Evolutionary conservation across 2,113 vertebrate genomes (phyloP).

Genomic region (Rhabdomys dilectus): DNA sequence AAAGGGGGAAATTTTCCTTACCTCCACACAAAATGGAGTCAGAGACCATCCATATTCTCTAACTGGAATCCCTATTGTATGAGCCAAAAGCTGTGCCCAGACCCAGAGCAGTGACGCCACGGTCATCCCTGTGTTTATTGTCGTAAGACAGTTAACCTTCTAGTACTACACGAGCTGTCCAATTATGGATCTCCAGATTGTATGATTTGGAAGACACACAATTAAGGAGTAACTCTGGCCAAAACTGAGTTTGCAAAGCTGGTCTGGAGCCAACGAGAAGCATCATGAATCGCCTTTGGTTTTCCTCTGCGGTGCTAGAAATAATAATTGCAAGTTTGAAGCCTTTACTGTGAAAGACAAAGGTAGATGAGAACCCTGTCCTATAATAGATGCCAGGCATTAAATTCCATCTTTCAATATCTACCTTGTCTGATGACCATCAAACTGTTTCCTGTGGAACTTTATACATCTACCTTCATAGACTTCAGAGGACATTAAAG

Average conservation of each 20-base stretch:
- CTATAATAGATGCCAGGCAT: not conserved
- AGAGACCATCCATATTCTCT: slow-evolving; percentile 50
- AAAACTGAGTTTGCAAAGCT: slow-evolving; percentile 66
- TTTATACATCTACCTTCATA: not conserved
- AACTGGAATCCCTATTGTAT: slow-evolving; percentile 14
- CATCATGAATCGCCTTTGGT: slow-evolving; percentile 14
- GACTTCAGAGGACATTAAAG: not conserved
- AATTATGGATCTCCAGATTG: slow-evolving; percentile 62
- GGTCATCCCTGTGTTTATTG: slow-evolving; percentile 60
- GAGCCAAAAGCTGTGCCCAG: slow-evolving; percentile 48
- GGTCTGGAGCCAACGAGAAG: slow-evolving; percentile 63
- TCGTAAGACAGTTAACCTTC: slow-evolving; percentile 60
- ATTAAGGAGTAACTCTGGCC: slow-evolving; percentile 65
- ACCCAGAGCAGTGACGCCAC: slow-evolving; percentile 45
- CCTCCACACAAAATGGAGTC: slow-evolving; percentile 61
- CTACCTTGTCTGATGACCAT: not conserved
- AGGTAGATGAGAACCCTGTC: not conserved
- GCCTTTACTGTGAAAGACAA: slow-evolving; percentile 13
- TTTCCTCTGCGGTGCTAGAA: slow-evolving; percentile 57
- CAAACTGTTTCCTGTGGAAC: not conserved
- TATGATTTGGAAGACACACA: slow-evolving; percentile 71
- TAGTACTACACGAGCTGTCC: slow-evolving; percentile 14
- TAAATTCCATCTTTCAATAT: not conserved
- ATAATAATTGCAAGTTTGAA: slow-evolving; percentile 26
- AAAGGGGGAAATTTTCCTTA: slow-evolving; percentile 68